Conservation (phyloP, 2,113 vertebrate genomes). For the Halichoeres trimaculatus region DNA sequence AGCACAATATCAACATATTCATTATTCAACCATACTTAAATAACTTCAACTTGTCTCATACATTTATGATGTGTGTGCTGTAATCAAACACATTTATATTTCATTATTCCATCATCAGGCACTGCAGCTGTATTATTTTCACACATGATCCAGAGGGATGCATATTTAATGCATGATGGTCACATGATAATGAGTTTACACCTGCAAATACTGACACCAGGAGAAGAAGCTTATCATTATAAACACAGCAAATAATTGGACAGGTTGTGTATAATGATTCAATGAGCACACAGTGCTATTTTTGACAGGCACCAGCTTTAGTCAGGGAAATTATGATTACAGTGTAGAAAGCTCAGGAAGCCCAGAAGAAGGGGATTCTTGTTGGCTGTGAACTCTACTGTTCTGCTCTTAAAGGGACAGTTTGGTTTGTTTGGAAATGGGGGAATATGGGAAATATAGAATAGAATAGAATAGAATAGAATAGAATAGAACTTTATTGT, state of each 20-base stretch:
- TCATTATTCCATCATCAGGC: constrained; percentile 34
- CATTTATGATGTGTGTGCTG: too few species aligned
- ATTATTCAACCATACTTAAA: too few species aligned
- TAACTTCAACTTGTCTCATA: too few species aligned
- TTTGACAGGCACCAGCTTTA: constrained; percentile 33
- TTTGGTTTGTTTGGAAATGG: too few species aligned
- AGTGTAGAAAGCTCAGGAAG: constrained; percentile 37
- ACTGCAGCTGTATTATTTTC: not conserved
- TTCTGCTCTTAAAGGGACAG: too few species aligned
- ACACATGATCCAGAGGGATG: not conserved
- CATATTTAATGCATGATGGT: constrained; percentile 38
- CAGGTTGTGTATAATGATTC: constrained; percentile 55
- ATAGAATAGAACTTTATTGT: too few species aligned
- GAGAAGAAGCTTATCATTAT: constrained; percentile 37
- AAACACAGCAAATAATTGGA: constrained; percentile 53
- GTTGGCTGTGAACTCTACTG: too few species aligned
- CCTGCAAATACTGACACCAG: constrained; percentile 42
- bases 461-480: too few species aligned
- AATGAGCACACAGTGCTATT: constrained; percentile 51
- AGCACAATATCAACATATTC: too few species aligned
- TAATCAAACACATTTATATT: constrained; percentile 27
- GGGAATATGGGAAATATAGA: too few species aligned
- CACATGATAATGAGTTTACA: constrained; percentile 30
- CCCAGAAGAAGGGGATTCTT: constrained; percentile 25
- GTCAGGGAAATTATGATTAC: constrained; percentile 65